Conservation (phyloP, 2,113 vertebrate genomes). For the Gymnocephalus cernua region DNA sequence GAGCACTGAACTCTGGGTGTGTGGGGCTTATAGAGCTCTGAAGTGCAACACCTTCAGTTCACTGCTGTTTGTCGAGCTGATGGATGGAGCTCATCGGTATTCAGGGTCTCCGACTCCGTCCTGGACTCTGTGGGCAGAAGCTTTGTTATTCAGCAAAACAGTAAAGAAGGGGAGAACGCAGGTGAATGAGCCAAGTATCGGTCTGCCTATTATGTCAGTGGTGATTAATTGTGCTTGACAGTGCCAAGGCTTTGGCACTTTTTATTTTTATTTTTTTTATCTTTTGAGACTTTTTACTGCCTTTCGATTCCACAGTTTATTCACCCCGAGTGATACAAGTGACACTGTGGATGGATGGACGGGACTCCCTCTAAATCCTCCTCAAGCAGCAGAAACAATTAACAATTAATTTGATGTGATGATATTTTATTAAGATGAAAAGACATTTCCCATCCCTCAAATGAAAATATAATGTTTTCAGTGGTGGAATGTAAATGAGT, state of each 20-base stretch:
- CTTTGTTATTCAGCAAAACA: conserved; percentile 51
- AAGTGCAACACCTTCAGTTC: conserved; percentile 58
- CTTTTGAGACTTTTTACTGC: conserved; percentile 51
- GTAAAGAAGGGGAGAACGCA: conserved; percentile 47
- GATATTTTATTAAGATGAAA: conserved; percentile 48
- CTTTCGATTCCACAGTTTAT: conserved; percentile 60
- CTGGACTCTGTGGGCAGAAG: conserved; percentile 14
- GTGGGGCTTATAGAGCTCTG: conserved; percentile 42
- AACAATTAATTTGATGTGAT: conserved; percentile 34
- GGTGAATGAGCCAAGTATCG: conserved; percentile 56
- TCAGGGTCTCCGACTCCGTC: conserved; percentile 57
- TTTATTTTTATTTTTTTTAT: neutral
- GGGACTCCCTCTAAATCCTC: conserved; percentile 23
- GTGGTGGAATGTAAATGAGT: no score
- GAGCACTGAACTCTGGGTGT: conserved; percentile 47
- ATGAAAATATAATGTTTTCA: conserved; percentile 12
- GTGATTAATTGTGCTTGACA: conserved; percentile 58
- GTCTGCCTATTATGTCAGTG: conserved; percentile 38
- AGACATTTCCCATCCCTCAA: conserved; percentile 37
- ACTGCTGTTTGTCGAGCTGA: conserved; percentile 59
- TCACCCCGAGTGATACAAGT: conserved; percentile 44
- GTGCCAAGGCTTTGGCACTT: conserved; percentile 33
- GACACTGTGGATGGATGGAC: conserved; percentile 36
- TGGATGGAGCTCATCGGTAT: conserved; percentile 76
- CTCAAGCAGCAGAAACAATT: conserved; percentile 28